A percentile compares a stretch with the other conserved stretches of the same genome.
phyloP scores from a whole-genome alignment of 53 echinoderm and acorn worm genomes.

The Holothuria scabra region DNA sequence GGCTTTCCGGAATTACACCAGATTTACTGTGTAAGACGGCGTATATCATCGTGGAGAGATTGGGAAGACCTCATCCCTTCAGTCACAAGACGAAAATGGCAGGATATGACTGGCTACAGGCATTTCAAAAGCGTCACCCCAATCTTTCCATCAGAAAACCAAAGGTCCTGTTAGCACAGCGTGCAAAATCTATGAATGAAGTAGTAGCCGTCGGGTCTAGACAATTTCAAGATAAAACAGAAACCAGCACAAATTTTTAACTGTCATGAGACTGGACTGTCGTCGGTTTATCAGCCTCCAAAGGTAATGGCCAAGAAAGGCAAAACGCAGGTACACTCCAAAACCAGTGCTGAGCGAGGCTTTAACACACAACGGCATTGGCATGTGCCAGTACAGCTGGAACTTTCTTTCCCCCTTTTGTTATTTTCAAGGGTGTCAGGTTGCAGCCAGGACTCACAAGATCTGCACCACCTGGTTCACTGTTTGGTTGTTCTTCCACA shows the following conservation, averaged over 20 bases:
- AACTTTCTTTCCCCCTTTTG: constrained; percentile 49
- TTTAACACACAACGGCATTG: constrained; percentile 51
- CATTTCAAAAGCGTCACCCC: constrained; percentile 48
- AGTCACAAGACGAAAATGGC: constrained; percentile 46
- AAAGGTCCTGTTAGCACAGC: constrained; percentile 59
- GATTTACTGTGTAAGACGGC: constrained; percentile 46
- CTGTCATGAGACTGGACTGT: constrained; percentile 52
- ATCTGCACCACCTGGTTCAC: constrained; percentile 51
- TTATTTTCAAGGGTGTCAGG: constrained; percentile 59
- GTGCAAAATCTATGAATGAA: constrained; percentile 63
- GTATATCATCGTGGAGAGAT: constrained; percentile 48
- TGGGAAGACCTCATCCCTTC: constrained; percentile 48
- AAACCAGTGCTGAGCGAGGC: constrained; percentile 55
- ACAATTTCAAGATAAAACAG: background rate
- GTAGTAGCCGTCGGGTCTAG: constrained; percentile 33
- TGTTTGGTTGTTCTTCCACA: constrained; percentile 42
- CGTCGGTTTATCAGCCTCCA: constrained; percentile 44
- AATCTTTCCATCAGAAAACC: constrained; percentile 52
- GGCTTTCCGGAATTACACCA: constrained; percentile 60
- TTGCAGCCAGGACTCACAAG: constrained; percentile 40
- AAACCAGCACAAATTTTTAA: constrained; percentile 26
- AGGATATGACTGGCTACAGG: constrained; percentile 60
- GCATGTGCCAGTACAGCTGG: constrained; percentile 61
- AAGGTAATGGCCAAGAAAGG: too few relatives aligned
- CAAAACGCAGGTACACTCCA: constrained; percentile 33